These are phyloP conservation scores for Cyclura pinguis DNA, from an alignment of 2,797 vertebrate genomes.

Conservation along the genomic window DNA sequence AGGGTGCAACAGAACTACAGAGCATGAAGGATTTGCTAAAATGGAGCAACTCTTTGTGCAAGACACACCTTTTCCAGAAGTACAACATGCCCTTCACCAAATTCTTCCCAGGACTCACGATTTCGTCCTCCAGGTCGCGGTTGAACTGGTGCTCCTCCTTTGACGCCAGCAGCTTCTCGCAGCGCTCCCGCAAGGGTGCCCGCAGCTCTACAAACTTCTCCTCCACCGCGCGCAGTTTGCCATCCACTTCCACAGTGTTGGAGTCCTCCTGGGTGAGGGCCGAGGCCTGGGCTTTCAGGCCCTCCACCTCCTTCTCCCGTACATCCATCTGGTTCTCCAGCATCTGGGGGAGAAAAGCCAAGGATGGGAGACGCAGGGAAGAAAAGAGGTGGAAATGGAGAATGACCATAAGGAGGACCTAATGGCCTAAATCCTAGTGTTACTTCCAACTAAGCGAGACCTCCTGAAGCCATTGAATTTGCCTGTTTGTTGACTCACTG, in stretches of 20 bases:
- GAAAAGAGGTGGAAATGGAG: neutral
- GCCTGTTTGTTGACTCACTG: too few species aligned
- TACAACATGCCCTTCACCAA: neutral
- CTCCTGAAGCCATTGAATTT: too few species aligned
- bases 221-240: slow-evolving; percentile 85
- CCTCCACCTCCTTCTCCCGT: slow-evolving; percentile 92
- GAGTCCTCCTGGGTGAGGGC: slow-evolving; percentile 90
- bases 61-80: neutral
- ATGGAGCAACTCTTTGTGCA: neutral
- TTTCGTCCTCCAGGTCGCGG: slow-evolving; percentile 94
- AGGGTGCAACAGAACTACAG: neutral
- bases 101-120: slow-evolving; percentile 80
- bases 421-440: too few species aligned
- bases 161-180: slow-evolving; percentile 86
- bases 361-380: too few species aligned
- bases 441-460: too few species aligned
- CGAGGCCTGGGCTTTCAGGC: slow-evolving; percentile 88
- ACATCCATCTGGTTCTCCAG: slow-evolving; percentile 93
- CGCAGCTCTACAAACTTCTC: slow-evolving; percentile 86
- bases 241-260: slow-evolving; percentile 87
- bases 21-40: neutral
- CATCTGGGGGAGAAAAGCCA: slow-evolving; percentile 79
- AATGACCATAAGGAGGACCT: too few species aligned
- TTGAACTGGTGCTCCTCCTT: slow-evolving; percentile 94
- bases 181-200: slow-evolving; percentile 86